Base-by-base conservation (phyloP, 92 coral and sea anemone genomes). In the Porites rus region DNA sequence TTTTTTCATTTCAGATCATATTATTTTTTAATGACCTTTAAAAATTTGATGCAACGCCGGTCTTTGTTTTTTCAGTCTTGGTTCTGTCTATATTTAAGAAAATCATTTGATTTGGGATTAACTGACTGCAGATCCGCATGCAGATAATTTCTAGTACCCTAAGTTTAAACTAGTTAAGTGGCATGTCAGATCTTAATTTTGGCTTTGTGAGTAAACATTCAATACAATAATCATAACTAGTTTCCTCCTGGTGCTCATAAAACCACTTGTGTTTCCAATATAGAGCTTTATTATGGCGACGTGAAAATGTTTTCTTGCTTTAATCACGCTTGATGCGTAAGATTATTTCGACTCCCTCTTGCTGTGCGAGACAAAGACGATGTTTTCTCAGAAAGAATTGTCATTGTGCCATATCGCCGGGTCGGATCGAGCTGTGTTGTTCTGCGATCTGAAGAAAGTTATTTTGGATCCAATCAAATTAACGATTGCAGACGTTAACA, bases 381-480 rank as follows among this genome's bases (percentile, higher is more conserved):
- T 31, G 16, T 43, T 71, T 20, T 71, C 46, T 14, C 20, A 71
- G 4, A 67, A 24, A 21, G 25, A 72, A 51, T 60, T 10, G 77
- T 10, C 13, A 63, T 56, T 79, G 63, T 65, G 51, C 51, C 10
- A 0, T 50, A 28, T 65, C 51, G 10, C 61, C 61, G 7, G 64
- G 13, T 70, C 53, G 74, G 53, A 43, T 22, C 51, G 24, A 13
- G 66, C 19, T 14, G 51, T 16, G 76, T 24, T 24, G 18, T 22
- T 67, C 25, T n/a, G 16, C 56, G 51, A 43, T 72, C 21, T 1
- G 6, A 25, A 56, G 2, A 10, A 12, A 22, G 78, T 22, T 82
- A 72, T 82, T 38, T 72, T 82, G 59, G 73, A 71, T 79, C 10
- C 51, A 38, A 82, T 67, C 63, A 51, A 52, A 16, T 68, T 20